Evolutionary conservation across 2,797 vertebrate species (phyloP).

Genomic region (Xiphorhynchus erythropygius): DNA sequence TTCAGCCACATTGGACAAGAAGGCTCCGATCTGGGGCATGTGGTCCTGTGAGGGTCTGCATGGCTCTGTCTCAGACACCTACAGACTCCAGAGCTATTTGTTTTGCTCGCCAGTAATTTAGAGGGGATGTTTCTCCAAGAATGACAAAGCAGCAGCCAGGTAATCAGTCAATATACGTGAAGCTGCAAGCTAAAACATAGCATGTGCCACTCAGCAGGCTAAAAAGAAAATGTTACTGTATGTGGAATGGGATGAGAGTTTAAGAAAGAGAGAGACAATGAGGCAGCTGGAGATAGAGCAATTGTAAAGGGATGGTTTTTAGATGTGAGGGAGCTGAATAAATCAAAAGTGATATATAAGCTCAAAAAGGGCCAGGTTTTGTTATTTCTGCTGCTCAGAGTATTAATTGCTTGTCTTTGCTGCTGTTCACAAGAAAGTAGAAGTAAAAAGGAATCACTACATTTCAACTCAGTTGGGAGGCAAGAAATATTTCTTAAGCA

Average conservation of each 20-base stretch:
- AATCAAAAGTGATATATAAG: background rate
- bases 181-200: background rate
- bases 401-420: background rate
- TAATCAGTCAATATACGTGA: accelerated
- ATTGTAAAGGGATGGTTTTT: background rate
- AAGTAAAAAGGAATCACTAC: background rate
- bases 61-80: background rate
- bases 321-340: background rate
- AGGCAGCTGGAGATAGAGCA: background rate
- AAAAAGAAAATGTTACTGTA: background rate
- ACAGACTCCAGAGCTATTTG: background rate
- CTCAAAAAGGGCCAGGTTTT: background rate
- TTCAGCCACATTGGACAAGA: background rate
- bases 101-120: background rate
- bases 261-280: background rate
- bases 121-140: background rate
- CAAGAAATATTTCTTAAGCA: background rate
- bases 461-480: background rate
- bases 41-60: background rate
- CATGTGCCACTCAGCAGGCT: background rate
- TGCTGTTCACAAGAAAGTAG: background rate
- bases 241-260: background rate
- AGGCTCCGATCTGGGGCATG: accelerated
- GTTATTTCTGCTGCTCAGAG: background rate
- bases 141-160: background rate